phyloP scores from a whole-genome alignment of 2,888 invertebrate genomes.

The Smittia aterrima region DNA sequence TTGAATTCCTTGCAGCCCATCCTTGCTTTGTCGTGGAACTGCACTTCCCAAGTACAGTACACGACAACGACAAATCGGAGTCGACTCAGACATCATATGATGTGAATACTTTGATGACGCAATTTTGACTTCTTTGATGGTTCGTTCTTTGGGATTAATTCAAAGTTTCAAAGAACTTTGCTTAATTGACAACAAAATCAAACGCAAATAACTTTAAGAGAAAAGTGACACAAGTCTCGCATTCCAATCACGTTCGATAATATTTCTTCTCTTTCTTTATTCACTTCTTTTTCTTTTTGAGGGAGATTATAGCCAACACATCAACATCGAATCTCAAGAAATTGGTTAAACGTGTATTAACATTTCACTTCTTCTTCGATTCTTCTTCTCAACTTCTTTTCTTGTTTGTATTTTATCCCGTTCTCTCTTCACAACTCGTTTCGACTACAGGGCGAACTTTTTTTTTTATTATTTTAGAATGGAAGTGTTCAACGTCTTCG shows the following conservation, averaged over 20 bases:
- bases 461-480: slow-evolving; percentile 9
- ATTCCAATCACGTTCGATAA: slow-evolving; percentile 41
- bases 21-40: slow-evolving; percentile 96
- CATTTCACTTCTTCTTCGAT: slow-evolving; percentile 30
- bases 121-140: neutral
- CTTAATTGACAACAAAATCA: neutral
- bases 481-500: slow-evolving; percentile 22
- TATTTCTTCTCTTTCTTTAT: neutral
- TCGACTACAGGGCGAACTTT: neutral
- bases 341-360: slow-evolving; percentile 39
- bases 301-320: slow-evolving; percentile 33
- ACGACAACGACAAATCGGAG: slow-evolving; percentile 93
- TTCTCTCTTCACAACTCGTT: slow-evolving; percentile 14
- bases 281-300: slow-evolving; percentile 10
- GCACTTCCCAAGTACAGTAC: slow-evolving; percentile 95
- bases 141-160: neutral
- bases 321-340: neutral
- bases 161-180: neutral
- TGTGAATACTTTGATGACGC: slow-evolving; percentile 21
- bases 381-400: slow-evolving; percentile 25
- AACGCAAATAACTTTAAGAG: neutral
- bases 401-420: slow-evolving; percentile 29
- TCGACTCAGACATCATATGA: slow-evolving; percentile 67
- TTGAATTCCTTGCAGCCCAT: slow-evolving; percentile 95
- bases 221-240: slow-evolving; percentile 30